Evolutionary conservation across 2,797 vertebrate genomes (phyloP).

Genomic region (Agapornis canus): DNA sequence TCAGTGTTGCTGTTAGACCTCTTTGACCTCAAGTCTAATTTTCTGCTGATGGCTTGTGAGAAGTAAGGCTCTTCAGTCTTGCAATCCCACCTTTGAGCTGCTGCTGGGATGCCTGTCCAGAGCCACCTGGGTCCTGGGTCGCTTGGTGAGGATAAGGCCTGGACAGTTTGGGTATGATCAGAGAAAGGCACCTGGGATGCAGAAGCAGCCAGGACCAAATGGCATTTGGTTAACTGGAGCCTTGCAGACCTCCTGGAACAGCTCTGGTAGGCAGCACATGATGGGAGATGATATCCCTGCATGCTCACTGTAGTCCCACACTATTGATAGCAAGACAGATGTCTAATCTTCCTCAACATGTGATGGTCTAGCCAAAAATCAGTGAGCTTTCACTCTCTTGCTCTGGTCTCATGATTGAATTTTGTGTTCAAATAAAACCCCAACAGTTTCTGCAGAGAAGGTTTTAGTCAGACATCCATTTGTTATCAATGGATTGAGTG

Average conservation of each 20-base stretch:
- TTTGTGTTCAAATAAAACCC: background rate
- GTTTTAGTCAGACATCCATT: background rate
- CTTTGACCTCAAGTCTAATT: background rate
- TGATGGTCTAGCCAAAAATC: background rate
- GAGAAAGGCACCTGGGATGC: background rate
- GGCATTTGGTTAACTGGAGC: background rate
- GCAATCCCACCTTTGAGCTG: background rate
- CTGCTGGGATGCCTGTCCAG: background rate
- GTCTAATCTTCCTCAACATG: background rate
- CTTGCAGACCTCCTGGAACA: background rate
- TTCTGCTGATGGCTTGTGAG: background rate
- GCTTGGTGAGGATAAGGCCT: background rate
- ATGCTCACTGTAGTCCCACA: fast-evolving
- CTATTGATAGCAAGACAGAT: background rate
- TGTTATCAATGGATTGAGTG: background rate
- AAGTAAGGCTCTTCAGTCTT: background rate
- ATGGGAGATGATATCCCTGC: background rate
- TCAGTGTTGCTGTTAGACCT: background rate
- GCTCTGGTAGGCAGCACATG: fast-evolving
- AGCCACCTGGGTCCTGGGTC: background rate
- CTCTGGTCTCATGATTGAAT: background rate
- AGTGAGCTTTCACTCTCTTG: background rate
- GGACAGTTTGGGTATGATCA: background rate
- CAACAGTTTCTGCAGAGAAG: background rate
- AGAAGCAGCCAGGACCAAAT: background rate